A percentile compares a stretch with the other conserved stretches of the same genome.
These are phyloP conservation scores for Heterocephalus glaber DNA, from an alignment of 2,113 vertebrate genomes.

Conservation along the genomic window DNA sequence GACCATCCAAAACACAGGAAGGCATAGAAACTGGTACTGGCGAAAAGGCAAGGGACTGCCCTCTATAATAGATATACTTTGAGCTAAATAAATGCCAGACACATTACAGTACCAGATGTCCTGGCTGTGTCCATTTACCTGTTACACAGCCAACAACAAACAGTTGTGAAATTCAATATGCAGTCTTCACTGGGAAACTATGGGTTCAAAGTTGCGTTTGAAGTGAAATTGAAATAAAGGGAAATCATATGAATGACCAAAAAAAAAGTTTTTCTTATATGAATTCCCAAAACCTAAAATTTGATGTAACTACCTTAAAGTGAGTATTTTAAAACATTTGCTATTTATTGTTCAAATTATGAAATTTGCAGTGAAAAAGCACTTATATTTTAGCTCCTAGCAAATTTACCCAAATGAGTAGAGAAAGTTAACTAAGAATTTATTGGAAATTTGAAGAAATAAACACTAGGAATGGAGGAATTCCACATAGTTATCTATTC, in stretches of 20 bases:
- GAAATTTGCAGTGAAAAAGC: background rate
- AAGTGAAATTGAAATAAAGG: slow-evolving; percentile 6
- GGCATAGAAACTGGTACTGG: background rate
- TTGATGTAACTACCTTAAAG: background rate
- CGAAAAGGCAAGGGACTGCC: background rate
- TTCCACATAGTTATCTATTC: background rate
- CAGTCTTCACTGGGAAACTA: slow-evolving; percentile 6
- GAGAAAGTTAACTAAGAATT: slow-evolving; percentile 1
- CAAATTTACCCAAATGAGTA: background rate
- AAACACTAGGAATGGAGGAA: background rate
- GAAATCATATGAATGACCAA: background rate
- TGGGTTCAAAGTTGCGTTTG: background rate
- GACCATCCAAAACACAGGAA: background rate
- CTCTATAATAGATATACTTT: background rate
- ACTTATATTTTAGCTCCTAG: background rate
- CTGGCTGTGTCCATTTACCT: background rate
- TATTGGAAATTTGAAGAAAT: slow-evolving; percentile 20
- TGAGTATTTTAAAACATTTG: slow-evolving; percentile 31
- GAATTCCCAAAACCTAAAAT: background rate
- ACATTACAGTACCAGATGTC: background rate
- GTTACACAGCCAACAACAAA: background rate
- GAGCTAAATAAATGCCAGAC: background rate
- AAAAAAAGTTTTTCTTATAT: background rate
- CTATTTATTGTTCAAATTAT: background rate
- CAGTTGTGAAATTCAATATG: background rate